Evolutionary conservation across 2,113 vertebrate species (phyloP), one percentile per base, ranked within the genome.

Genomic region (Elgaria multicarinata): DNA sequence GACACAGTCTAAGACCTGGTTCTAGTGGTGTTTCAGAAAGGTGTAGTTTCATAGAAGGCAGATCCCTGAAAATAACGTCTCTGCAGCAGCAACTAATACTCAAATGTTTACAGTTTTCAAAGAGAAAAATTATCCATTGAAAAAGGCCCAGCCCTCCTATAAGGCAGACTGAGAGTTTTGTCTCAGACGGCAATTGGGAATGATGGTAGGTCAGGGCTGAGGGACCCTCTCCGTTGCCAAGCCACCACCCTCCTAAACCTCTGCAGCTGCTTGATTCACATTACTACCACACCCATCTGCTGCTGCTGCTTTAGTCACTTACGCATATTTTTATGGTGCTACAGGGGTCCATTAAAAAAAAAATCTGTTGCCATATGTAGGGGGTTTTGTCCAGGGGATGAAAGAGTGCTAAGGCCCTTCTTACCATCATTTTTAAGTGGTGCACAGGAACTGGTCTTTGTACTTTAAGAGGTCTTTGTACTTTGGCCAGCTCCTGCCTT

Each of bases 101-200:
- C 8, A 74, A 58, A 53, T 36, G 16, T 3, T 20, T 33, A 50
- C 53, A 33, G 67, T 8, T 8, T 72, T 71, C 83, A 72, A 36
- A 36, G 46, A 9, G 46, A 85, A 20, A 44, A 82, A 86, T 64
- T 85, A 92, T 69, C 88, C 55, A 86, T 79, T 93, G 42, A 36
- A 58, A 58, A 10, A 62, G 20, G 58, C 18, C 46, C 46, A 50
- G 46, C 46, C 46, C 16, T 58, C 55, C 16, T 13, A 12, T 58
- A 58, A 58, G 16, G 55, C 55, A 58, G 55, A 58, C 55, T 58
- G 55, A 58, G 55, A 18, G 18, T 20, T 20, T 62, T 62, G 16
- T 62, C 58, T 22, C 58, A 62, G 58, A 20, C 20, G 3, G 58
- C 58, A 62, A 62, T 62, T 12, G 3, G 58, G 6, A 62, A 20